Conservation (phyloP, 30 jellyfish, hydroid and myxozoan species). For the Chironex yamaguchii region DNA sequence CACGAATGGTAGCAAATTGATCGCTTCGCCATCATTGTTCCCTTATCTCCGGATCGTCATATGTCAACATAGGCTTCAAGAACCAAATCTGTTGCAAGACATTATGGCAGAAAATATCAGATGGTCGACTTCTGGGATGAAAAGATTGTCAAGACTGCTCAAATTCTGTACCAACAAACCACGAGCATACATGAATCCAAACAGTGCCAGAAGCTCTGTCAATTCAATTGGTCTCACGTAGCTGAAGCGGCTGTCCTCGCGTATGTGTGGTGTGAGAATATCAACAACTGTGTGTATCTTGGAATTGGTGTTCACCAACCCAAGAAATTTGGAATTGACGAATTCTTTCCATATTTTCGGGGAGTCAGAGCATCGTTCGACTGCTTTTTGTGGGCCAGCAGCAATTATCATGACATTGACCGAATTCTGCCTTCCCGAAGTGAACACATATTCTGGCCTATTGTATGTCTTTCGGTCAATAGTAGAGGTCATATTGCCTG, state of each 20-base stretch:
- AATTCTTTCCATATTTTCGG: too few species aligned
- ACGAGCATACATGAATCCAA: slow-evolving; percentile 14
- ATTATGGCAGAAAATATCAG: slow-evolving; percentile 1
- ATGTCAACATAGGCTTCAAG: background rate
- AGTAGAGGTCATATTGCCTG: too few species aligned
- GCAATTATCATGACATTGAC: background rate
- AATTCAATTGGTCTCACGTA: too few species aligned
- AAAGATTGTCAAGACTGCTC: background rate
- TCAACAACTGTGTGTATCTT: background rate
- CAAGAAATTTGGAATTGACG: too few species aligned
- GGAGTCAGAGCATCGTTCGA: too few species aligned
- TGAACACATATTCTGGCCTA: too few species aligned
- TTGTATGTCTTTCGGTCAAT: too few species aligned
- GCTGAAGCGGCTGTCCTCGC: too few species aligned
- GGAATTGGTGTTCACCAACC: background rate
- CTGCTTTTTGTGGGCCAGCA: background rate
- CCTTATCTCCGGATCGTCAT: too few species aligned
- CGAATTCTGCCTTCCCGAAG: slow-evolving; percentile 1
- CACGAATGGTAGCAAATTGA: too few species aligned
- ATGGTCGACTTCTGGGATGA: slow-evolving; percentile 6
- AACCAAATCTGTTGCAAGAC: slow-evolving; percentile 1
- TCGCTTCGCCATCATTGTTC: too few species aligned
- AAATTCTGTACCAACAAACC: background rate
- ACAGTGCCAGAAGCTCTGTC: background rate
- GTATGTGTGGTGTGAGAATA: too few species aligned